Conservation (phyloP, 2,888 invertebrate species). For the Sarcophaga carnaria region DNA sequence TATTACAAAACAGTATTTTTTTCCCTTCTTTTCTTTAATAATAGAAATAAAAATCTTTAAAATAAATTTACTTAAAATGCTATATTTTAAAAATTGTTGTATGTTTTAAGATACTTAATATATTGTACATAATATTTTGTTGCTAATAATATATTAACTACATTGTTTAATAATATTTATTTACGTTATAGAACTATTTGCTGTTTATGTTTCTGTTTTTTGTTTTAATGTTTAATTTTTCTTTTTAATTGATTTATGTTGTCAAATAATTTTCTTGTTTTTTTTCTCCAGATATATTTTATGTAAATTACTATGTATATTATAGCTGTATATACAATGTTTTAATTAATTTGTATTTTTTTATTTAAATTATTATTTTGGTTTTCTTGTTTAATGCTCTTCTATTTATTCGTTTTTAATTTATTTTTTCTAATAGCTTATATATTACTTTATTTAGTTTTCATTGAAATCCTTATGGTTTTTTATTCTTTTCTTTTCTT, state of each 20-base stretch:
- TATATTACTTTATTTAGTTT: constrained; percentile 41
- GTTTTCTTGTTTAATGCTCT: constrained; percentile 17
- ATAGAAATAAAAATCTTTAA: constrained; percentile 28
- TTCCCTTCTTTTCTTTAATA: not conserved
- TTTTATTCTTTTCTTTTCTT: constrained; percentile 24
- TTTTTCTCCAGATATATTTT: constrained; percentile 31
- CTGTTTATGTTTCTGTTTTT: not conserved
- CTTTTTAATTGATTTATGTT: constrained; percentile 32
- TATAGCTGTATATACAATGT: not conserved
- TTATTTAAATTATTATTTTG: constrained; percentile 15
- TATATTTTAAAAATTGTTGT: constrained; percentile 43
- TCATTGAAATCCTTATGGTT: constrained; percentile 59
- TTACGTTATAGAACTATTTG: constrained; percentile 2
- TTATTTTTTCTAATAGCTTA: constrained; percentile 66
- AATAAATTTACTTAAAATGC: constrained; percentile 49
- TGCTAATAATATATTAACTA: constrained; percentile 61
- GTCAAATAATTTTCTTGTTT: constrained; percentile 32
- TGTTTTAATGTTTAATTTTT: not conserved
- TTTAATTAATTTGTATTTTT: not conserved
- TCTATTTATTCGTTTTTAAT: constrained; percentile 14
- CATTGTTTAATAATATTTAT: constrained; percentile 44
- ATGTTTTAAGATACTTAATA: constrained; percentile 10
- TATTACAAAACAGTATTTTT: constrained; percentile 22
- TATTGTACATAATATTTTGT: constrained; percentile 61
- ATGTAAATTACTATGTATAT: not conserved